A percentile compares a stretch with the other conserved stretches of the same genome.
Conservation (phyloP, 2,888 invertebrate species). For the Cyclophora albipunctata region DNA sequence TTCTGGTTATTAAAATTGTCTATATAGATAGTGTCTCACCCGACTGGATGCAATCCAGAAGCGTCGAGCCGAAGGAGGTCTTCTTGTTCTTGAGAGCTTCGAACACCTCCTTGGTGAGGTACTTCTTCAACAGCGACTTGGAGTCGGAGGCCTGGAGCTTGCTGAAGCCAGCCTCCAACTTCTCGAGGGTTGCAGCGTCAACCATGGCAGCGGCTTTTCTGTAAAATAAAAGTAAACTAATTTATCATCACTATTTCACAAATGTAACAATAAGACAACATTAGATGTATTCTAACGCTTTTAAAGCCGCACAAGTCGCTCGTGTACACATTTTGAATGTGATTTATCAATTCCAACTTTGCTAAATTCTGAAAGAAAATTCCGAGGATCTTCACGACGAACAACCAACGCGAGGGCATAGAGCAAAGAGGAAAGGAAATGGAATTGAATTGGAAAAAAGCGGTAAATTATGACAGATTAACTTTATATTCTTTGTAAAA, state of each 20-base stretch:
- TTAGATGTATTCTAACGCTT: constrained; percentile 52
- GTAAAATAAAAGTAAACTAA: constrained; percentile 41
- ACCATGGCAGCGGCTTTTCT: constrained; percentile 89
- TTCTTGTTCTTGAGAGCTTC: constrained; percentile 94
- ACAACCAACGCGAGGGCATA: neutral
- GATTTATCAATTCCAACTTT: constrained; percentile 8
- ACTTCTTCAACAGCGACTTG: constrained; percentile 97
- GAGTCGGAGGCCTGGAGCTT: constrained; percentile 92
- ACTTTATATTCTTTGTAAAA: constrained; percentile 31
- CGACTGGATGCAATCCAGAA: constrained; percentile 96
- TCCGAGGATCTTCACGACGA: neutral
- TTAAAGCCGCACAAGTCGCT: constrained; percentile 66
- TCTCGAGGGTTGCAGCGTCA: constrained; percentile 92
- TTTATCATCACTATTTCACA: too few species aligned
- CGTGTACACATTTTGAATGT: constrained; percentile 56
- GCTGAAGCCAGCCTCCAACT: constrained; percentile 92
- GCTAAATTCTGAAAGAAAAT: constrained; percentile 3
- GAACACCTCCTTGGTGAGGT: constrained; percentile 92
- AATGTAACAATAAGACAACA: too few species aligned
- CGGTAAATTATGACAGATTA: constrained; percentile 4
- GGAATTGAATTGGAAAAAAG: too few species aligned
- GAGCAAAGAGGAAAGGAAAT: too few species aligned
- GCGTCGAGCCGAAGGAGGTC: constrained; percentile 93
- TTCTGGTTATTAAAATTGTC: too few species aligned
- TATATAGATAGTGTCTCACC: constrained; percentile 68